Percentiles rank a stretch among this genome's conserved stretches.
Conservation (phyloP, 2,797 vertebrate genomes). For the Kryptopterus vitreolus region DNA sequence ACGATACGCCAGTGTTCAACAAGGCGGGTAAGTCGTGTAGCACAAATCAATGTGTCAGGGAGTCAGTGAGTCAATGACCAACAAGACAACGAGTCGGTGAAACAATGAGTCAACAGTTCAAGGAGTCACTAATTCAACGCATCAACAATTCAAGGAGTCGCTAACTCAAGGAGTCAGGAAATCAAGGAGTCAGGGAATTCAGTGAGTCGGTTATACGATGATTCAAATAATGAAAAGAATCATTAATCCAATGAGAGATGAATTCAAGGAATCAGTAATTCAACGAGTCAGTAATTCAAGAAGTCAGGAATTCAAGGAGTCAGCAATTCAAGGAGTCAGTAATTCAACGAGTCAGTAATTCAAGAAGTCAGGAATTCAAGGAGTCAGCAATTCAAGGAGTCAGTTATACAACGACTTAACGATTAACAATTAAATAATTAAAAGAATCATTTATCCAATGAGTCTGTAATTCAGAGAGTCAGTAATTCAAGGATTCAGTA, state of each 20-base stretch:
- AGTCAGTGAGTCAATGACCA: not conserved
- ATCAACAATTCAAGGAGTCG: not conserved
- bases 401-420: too few relatives aligned
- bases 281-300: not conserved
- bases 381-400: not conserved
- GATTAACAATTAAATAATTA: not conserved
- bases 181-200: not conserved
- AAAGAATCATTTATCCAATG: not conserved
- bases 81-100: too few relatives aligned
- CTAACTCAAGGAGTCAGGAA: not conserved
- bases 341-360: not conserved
- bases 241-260: not conserved
- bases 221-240: not conserved
- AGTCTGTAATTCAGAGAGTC: not conserved
- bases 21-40: too few relatives aligned
- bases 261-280: not conserved
- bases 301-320: not conserved
- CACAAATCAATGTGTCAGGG: not conserved
- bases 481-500: not conserved
- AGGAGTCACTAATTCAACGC: not conserved
- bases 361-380: not conserved
- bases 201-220: not conserved
- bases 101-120: not conserved
- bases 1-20: too few relatives aligned
- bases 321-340: not conserved